Percentiles rank a stretch among this genome's conserved stretches.
Conservation (phyloP, 2,888 invertebrate species). For the Lasioglossum morio region DNA sequence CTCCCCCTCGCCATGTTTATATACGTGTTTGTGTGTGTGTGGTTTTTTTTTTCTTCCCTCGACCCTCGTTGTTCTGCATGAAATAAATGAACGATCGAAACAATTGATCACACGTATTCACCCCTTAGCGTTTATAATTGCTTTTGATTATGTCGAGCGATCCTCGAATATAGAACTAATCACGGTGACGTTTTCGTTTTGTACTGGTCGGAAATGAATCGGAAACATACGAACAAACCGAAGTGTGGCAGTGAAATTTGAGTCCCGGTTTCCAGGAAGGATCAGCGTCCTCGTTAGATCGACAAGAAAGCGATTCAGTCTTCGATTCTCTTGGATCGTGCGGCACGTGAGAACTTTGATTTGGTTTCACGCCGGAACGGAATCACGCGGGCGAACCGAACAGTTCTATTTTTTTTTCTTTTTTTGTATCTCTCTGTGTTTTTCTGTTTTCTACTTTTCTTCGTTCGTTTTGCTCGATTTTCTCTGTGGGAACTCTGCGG, state of each 20-base stretch:
- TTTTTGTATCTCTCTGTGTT: too few relatives aligned
- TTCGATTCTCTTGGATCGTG: constrained; percentile 62
- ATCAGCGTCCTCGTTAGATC: background rate
- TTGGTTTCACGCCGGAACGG: constrained; percentile 27
- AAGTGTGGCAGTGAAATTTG: constrained; percentile 48
- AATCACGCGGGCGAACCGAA: constrained; percentile 37
- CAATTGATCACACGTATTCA: background rate
- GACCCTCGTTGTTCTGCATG: background rate
- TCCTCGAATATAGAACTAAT: background rate
- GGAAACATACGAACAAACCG: background rate
- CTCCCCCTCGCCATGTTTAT: background rate
- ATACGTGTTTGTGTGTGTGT: background rate
- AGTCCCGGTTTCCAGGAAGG: constrained; percentile 10
- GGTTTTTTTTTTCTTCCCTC: background rate
- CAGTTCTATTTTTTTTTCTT: background rate
- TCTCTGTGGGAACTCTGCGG: background rate
- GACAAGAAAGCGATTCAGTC: constrained; percentile 60
- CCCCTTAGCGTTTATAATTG: background rate
- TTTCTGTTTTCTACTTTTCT: background rate
- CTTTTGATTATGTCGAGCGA: background rate
- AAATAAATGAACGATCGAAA: background rate
- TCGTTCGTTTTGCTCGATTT: background rate
- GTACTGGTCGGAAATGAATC: background rate
- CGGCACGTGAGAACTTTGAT: constrained; percentile 1
- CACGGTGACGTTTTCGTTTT: background rate